Conservation (phyloP, 2,888 invertebrate species). For the Ischnura elegans region DNA sequence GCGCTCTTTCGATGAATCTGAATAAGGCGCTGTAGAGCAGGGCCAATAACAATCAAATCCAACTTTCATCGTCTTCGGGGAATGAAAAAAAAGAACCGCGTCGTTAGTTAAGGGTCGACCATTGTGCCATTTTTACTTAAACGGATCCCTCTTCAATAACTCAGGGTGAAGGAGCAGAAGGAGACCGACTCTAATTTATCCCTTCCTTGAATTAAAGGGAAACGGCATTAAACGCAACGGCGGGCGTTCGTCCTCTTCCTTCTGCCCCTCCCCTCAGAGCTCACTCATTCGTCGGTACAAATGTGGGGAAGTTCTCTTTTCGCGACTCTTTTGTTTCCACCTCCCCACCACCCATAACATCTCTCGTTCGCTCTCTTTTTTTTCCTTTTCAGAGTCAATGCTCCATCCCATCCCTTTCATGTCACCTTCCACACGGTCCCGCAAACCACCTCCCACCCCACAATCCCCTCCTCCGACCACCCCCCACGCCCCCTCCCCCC, state of each 20-base stretch:
- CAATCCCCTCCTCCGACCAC: neutral
- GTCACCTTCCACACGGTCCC: neutral
- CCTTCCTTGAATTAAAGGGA: neutral
- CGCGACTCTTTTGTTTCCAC: constrained; percentile 27
- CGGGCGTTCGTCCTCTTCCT: neutral
- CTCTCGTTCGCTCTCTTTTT: no score
- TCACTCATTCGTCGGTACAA: neutral
- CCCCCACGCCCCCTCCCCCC: no score
- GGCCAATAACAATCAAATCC: neutral
- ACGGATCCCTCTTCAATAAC: neutral
- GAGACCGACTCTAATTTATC: constrained; percentile 18
- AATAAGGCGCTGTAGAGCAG: neutral
- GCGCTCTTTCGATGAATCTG: neutral
- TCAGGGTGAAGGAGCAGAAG: neutral
- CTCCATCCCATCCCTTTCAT: neutral
- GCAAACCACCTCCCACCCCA: no score
- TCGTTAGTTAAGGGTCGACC: neutral
- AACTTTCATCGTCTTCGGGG: neutral
- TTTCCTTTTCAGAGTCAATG: no score
- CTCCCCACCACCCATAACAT: neutral
- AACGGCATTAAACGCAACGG: neutral
- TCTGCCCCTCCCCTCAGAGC: neutral
- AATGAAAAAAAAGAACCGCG: neutral
- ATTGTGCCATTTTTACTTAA: constrained; percentile 34
- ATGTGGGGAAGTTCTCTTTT: constrained; percentile 50